These are phyloP conservation scores for Polyodon spathula DNA, from an alignment of 2,113 vertebrate genomes.

Conservation along the genomic window DNA sequence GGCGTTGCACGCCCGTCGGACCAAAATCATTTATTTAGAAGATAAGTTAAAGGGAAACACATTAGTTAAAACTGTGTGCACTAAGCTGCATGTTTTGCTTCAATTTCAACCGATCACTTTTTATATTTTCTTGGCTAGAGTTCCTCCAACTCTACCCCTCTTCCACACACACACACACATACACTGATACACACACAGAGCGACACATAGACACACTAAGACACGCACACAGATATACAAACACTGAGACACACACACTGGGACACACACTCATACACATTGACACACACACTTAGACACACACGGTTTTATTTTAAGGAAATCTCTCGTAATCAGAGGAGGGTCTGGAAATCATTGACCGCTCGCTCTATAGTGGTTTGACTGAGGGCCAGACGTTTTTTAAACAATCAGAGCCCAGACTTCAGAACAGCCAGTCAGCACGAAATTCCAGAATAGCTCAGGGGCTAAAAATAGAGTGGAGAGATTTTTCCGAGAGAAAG, in stretches of 20 bases:
- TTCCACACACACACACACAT: constrained; percentile 47
- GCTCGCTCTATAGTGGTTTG: constrained; percentile 60
- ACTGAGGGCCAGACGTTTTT: constrained; percentile 63
- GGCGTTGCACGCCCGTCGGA: no score
- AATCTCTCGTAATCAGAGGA: constrained; percentile 47
- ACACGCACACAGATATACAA: constrained; percentile 1
- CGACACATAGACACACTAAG: constrained; percentile 31
- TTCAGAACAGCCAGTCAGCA: constrained; percentile 60
- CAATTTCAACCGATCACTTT: no score
- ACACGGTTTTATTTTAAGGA: constrained; percentile 15
- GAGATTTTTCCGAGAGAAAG: constrained; percentile 33
- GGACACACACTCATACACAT: background rate
- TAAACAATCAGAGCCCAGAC: constrained; percentile 57
- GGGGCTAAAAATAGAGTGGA: constrained; percentile 60
- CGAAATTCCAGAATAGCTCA: constrained; percentile 64
- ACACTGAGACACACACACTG: no score
- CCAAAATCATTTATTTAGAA: no score
- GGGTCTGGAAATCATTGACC: constrained; percentile 32
- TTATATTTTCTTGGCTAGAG: no score
- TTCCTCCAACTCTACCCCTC: no score
- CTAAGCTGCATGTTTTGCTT: no score
- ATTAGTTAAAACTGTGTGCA: no score
- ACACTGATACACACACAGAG: constrained; percentile 31
- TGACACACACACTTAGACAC: constrained; percentile 13
- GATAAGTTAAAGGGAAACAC: no score